A percentile compares a stretch with the other conserved stretches of the same genome.
phyloP scores from a whole-genome alignment of 2,113 vertebrate genomes.

The Siphamia tubifer region DNA sequence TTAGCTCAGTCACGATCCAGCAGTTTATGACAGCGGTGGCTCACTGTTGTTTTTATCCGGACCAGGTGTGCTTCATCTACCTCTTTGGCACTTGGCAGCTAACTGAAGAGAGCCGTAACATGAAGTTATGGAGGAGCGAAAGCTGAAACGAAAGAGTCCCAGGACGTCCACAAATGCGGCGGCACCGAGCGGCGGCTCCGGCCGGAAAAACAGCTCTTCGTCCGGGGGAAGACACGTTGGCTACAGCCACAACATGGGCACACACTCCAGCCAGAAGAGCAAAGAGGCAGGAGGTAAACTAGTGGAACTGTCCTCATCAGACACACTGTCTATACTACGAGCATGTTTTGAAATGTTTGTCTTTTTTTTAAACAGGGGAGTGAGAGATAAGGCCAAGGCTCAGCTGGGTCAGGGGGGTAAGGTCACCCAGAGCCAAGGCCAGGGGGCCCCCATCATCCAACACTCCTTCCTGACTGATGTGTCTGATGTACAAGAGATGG shows the following conservation, averaged over 20 bases:
- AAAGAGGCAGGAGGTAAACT: slow-evolving; percentile 86
- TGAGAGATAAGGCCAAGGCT: slow-evolving; percentile 87
- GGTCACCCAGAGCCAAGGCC: slow-evolving; percentile 80
- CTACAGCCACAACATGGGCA: slow-evolving; percentile 79
- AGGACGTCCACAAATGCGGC: slow-evolving; percentile 82
- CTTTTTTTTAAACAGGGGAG: slow-evolving; percentile 69
- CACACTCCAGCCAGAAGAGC: slow-evolving; percentile 84
- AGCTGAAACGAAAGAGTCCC: slow-evolving; percentile 90
- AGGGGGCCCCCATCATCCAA: slow-evolving; percentile 86
- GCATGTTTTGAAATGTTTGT: neutral
- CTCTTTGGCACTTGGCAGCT: neutral
- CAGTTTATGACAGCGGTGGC: neutral
- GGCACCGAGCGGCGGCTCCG: slow-evolving; percentile 49
- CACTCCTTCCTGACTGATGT: slow-evolving; percentile 98
- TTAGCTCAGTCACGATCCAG: neutral
- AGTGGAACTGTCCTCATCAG: neutral
- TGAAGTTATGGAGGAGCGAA: slow-evolving; percentile 91
- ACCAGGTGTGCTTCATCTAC: no score
- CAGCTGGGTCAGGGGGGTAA: slow-evolving; percentile 51
- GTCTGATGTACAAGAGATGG: slow-evolving; percentile 98
- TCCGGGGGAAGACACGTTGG: slow-evolving; percentile 83
- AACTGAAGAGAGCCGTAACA: slow-evolving; percentile 14
- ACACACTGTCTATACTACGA: accelerated
- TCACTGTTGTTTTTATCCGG: neutral
- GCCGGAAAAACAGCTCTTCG: slow-evolving; percentile 53